Evolutionary conservation across 2,888 invertebrate genomes (phyloP).

Genomic region (Acanthosepion esculentum): DNA sequence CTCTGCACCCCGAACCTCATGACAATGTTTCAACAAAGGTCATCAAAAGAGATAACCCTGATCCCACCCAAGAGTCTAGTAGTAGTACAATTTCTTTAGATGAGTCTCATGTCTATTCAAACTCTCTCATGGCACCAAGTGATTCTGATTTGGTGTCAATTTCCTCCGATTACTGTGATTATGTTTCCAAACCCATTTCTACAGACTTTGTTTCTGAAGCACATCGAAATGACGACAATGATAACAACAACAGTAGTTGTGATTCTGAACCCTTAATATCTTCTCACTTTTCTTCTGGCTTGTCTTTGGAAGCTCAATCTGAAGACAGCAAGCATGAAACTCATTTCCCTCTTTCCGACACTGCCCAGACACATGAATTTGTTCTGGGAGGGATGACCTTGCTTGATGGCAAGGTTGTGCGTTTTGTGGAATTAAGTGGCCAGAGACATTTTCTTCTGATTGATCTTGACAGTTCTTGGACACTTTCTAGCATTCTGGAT

Average conservation of each 20-base stretch:
- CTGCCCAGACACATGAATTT: not conserved
- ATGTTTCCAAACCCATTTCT: not conserved
- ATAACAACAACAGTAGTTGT: not conserved
- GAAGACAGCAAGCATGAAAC: not conserved
- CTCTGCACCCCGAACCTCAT: not conserved
- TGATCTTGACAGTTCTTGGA: constrained; percentile 23
- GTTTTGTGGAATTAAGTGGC: not conserved
- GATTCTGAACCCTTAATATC: not conserved
- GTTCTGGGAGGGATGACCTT: constrained; percentile 36
- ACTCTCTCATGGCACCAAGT: not conserved
- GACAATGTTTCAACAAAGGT: not conserved
- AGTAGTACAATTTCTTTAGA: not conserved
- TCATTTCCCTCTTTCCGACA: not conserved
- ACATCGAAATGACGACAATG: not conserved
- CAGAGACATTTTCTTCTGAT: constrained; percentile 38
- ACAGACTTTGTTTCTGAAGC: not conserved
- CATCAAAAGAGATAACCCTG: not conserved
- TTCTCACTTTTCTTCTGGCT: not conserved
- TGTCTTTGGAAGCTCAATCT: not conserved
- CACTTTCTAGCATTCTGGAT: not conserved
- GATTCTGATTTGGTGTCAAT: not conserved
- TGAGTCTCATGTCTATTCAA: not conserved
- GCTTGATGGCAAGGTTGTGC: not conserved
- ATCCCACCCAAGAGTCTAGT: not conserved
- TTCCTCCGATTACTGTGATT: constrained; percentile 39